phyloP scores from a whole-genome alignment of 2,797 vertebrate genomes.

The Onychomys arenicola region DNA sequence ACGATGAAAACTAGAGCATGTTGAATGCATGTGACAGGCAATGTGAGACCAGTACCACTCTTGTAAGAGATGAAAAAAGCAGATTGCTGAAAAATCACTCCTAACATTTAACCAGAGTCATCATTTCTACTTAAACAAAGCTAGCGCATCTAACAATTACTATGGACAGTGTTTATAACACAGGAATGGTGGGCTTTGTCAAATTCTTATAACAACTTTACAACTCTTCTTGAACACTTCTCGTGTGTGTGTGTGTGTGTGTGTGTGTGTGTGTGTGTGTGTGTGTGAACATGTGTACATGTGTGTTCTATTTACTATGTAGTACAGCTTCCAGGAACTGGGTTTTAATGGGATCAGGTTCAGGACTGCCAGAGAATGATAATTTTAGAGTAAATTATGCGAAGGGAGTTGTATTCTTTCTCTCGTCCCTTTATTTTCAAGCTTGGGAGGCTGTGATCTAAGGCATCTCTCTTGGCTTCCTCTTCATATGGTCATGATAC shows the following conservation, averaged over 20 bases:
- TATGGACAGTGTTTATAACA: constrained; percentile 78
- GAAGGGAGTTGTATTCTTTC: neutral
- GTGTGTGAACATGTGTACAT: neutral
- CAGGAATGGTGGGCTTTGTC: constrained; percentile 60
- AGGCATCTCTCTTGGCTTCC: constrained; percentile 64
- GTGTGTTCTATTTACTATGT: constrained; percentile 47
- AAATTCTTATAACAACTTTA: constrained; percentile 80
- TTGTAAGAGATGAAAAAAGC: constrained; percentile 74
- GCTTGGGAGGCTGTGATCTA: neutral
- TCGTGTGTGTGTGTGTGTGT: neutral
- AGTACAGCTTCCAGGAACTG: constrained; percentile 66
- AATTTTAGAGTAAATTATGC: constrained; percentile 62
- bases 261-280: neutral
- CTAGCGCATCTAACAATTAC: constrained; percentile 72
- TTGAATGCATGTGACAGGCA: constrained; percentile 68
- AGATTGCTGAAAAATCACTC: constrained; percentile 74
- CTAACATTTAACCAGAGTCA: constrained; percentile 75
- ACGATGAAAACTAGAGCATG: constrained; percentile 49
- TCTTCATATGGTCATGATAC: constrained; percentile 68
- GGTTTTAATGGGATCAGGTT: constrained; percentile 74
- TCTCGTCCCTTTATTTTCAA: constrained; percentile 36
- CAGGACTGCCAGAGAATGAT: constrained; percentile 46
- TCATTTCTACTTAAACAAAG: constrained; percentile 81
- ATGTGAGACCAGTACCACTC: constrained; percentile 5
- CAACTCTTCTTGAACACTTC: constrained; percentile 68